phyloP scores from a whole-genome alignment of 2,888 invertebrate genomes.

The Amphipoea lucens region DNA sequence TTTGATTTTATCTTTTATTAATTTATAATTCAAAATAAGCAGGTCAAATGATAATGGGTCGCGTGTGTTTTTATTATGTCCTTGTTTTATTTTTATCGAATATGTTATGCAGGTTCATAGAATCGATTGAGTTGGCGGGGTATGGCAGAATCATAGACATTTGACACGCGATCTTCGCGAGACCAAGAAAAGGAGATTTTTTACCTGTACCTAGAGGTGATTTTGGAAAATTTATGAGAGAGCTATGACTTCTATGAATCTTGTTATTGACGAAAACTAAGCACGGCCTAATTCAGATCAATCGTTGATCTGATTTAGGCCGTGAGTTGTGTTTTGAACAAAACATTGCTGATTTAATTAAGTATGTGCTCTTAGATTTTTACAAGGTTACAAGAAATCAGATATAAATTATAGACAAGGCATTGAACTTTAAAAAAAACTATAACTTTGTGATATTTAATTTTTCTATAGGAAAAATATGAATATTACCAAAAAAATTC shows the following conservation, averaged over 20 bases:
- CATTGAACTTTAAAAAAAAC: conserved; percentile 9
- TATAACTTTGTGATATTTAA: not conserved
- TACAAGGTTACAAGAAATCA: not conserved
- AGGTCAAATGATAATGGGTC: conserved; percentile 26
- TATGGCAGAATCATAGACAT: not conserved
- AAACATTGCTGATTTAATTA: not conserved
- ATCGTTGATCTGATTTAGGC: not conserved
- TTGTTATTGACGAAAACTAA: not conserved
- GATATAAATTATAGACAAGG: not conserved
- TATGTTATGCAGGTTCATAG: not conserved
- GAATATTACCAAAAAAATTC: conserved; percentile 22
- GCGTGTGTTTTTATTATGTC: conserved; percentile 16
- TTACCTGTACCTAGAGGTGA: not conserved
- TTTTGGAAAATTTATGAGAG: not conserved
- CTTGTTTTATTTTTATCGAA: conserved; percentile 17
- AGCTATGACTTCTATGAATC: not conserved
- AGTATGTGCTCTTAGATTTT: not conserved
- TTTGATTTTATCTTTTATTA: not conserved
- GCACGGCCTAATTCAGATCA: not conserved
- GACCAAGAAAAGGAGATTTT: too few species aligned
- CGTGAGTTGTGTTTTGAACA: not conserved
- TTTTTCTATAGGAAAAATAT: not conserved
- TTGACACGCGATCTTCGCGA: conserved; percentile 18
- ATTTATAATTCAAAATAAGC: conserved; percentile 8
- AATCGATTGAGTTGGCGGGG: not conserved